Evolutionary conservation across 2,888 invertebrate species (phyloP).

Genomic region (Silvanus unidentatus): DNA sequence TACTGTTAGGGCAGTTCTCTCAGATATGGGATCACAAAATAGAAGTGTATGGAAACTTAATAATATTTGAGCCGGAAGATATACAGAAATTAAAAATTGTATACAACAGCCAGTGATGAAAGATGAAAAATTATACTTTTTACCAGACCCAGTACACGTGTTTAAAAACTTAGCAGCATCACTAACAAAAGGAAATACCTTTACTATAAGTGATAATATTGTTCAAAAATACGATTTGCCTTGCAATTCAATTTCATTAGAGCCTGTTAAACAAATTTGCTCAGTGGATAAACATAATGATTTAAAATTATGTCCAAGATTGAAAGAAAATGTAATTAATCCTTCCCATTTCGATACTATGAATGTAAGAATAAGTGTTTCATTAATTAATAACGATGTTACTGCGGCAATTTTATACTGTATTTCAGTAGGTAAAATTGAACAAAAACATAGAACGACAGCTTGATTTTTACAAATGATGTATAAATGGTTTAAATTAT

Average conservation of each 20-base stretch:
- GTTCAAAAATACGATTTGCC: constrained; percentile 9
- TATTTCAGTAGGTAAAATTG: constrained; percentile 5
- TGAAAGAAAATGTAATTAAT: constrained; percentile 8
- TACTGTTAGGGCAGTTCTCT: background rate
- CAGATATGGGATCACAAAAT: constrained; percentile 8
- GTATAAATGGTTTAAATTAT: constrained; percentile 11
- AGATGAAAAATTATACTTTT: constrained; percentile 10
- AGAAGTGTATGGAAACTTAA: constrained; percentile 2
- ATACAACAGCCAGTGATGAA: constrained; percentile 1
- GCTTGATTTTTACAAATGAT: constrained; percentile 8
- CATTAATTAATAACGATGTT: constrained; percentile 9
- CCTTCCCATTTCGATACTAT: constrained; percentile 14
- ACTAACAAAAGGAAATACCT: constrained; percentile 5
- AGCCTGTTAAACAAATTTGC: constrained; percentile 5
- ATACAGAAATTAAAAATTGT: constrained; percentile 3
- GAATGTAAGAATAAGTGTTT: constrained; percentile 9
- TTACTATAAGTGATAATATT: constrained; percentile 4
- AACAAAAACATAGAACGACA: constrained; percentile 5
- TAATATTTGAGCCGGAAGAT: background rate
- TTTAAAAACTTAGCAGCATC: constrained; percentile 13
- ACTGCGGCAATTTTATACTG: constrained; percentile 9
- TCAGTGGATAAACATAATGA: constrained; percentile 7
- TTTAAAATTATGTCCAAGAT: constrained; percentile 11
- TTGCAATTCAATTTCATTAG: constrained; percentile 3
- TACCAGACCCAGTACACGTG: constrained; percentile 12